A percentile compares a stretch with the other conserved stretches of the same genome.
phyloP scores from a whole-genome alignment of 1,140 invertebrate species.

The Leptestheria dahalacensis region DNA sequence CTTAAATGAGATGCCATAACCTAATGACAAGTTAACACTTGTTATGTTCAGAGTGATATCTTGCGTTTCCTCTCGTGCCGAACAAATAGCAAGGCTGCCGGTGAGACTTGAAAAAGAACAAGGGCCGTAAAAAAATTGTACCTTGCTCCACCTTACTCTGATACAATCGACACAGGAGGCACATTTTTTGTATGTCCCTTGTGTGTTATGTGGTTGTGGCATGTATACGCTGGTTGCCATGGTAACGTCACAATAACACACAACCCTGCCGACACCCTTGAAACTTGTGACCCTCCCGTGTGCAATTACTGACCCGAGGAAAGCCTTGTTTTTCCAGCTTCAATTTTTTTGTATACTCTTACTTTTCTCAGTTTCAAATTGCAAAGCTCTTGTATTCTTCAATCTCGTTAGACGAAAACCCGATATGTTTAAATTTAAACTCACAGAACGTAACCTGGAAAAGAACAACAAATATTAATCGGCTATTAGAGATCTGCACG shows the following conservation, averaged over 20 bases:
- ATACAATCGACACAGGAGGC: neutral
- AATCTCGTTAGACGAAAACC: no score
- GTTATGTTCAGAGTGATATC: neutral
- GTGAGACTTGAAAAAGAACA: neutral
- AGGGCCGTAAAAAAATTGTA: neutral
- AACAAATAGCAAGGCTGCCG: neutral
- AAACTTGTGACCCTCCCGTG: neutral
- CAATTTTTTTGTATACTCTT: neutral
- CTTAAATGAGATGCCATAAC: no score
- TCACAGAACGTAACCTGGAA: no score
- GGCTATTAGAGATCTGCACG: no score
- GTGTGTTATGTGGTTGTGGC: neutral
- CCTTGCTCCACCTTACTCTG: neutral
- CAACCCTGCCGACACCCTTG: neutral
- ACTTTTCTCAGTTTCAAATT: no score
- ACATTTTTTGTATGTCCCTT: neutral
- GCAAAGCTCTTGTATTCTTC: no score
- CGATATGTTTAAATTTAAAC: no score
- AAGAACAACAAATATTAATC: no score
- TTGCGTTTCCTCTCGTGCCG: neutral
- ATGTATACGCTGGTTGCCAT: slow-evolving; percentile 1
- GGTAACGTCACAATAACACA: slow-evolving; percentile 7
- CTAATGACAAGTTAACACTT: no score
- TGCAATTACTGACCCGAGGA: neutral
- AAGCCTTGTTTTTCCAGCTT: neutral